Base-by-base conservation (phyloP, 2,113 vertebrate genomes). In the Dolichotis patagonum region DNA sequence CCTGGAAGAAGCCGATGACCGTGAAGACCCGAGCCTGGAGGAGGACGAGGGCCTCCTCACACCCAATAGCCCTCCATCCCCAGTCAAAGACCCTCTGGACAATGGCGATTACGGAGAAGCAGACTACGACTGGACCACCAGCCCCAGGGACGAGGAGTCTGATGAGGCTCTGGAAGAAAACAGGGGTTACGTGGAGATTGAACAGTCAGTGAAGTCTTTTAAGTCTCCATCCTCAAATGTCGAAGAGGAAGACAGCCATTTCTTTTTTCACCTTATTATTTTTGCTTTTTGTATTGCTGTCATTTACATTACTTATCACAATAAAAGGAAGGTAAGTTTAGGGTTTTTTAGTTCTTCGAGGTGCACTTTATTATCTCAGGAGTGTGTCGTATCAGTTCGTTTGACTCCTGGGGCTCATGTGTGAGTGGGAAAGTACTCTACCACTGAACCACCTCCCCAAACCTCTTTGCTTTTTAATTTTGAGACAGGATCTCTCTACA, bases 231-330 rank as follows among this genome's bases (percentile, higher is more conserved):
- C 94, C 93, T 98, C 99, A 60, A 97, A 97, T 88, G 83, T 98
- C 1, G 99, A 99, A 95, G 99, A 99, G 38, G 99, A 99, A 85
- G 99, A 99, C 80, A 99, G 99, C 0, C 99, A 99, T 98, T 99
- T 99, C 98, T 99, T 99, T 98, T 99, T 99, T 81, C 99, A 99
- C 87, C 98, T 99, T 95, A 98, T 99, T 91, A 97, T 99, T 96
- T 98, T 99, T 98, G 99, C 99, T 81, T 99, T 99, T 98, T 98
- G 99, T 98, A 99, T 99, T 97, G 99, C 99, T 94, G 97, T 99
- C 62, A 97, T 99, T 94, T 99, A 99, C 89, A 99, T 99, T 96
- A 99, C 99, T 35, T 99, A 99, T 97, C 99, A 99, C 99, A 99
- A 99, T 98, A 99, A 99, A 98, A 99, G 99, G 95, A 99, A 99